Evolutionary conservation across 2,797 vertebrate genomes (phyloP).

Genomic region (Argyrosomus regius): DNA sequence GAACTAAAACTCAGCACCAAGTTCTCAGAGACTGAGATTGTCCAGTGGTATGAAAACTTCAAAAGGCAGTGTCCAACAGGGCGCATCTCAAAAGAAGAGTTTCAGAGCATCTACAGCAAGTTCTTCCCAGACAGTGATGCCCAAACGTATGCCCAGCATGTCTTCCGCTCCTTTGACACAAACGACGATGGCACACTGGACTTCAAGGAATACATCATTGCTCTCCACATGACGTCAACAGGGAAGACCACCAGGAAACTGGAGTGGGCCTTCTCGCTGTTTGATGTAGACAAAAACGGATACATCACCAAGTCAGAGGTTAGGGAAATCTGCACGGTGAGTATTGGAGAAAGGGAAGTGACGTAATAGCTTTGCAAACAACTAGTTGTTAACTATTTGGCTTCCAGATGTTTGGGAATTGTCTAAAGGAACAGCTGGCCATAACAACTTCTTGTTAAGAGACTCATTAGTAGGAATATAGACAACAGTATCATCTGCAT

Average conservation of each 20-base stretch:
- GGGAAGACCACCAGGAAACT: slow-evolving; percentile 83
- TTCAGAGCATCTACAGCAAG: slow-evolving; percentile 83
- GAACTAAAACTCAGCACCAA: slow-evolving; percentile 86
- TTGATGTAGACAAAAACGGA: slow-evolving; percentile 87
- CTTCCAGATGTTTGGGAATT: background rate
- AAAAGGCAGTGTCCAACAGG: slow-evolving; percentile 84
- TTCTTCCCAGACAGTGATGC: slow-evolving; percentile 86
- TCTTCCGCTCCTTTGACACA: slow-evolving; percentile 87
- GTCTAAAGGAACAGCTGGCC: background rate
- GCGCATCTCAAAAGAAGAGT: slow-evolving; percentile 80
- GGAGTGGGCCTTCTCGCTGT: slow-evolving; percentile 87
- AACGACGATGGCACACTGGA: slow-evolving; percentile 86
- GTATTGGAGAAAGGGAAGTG: slow-evolving; percentile 26
- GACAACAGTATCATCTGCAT: slow-evolving; percentile 2
- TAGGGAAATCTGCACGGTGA: slow-evolving; percentile 85
- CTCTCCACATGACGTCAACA: slow-evolving; percentile 87
- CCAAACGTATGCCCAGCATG: slow-evolving; percentile 82
- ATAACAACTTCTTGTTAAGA: too few relatives aligned
- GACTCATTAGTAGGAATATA: background rate
- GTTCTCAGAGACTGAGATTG: slow-evolving; percentile 84
- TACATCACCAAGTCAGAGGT: slow-evolving; percentile 87
- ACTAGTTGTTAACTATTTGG: background rate
- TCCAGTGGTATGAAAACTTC: slow-evolving; percentile 86
- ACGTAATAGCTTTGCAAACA: background rate
- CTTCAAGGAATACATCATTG: slow-evolving; percentile 88